These are phyloP conservation scores for Trinectes maculatus DNA, from an alignment of 2,113 vertebrate genomes.

Conservation along the genomic window DNA sequence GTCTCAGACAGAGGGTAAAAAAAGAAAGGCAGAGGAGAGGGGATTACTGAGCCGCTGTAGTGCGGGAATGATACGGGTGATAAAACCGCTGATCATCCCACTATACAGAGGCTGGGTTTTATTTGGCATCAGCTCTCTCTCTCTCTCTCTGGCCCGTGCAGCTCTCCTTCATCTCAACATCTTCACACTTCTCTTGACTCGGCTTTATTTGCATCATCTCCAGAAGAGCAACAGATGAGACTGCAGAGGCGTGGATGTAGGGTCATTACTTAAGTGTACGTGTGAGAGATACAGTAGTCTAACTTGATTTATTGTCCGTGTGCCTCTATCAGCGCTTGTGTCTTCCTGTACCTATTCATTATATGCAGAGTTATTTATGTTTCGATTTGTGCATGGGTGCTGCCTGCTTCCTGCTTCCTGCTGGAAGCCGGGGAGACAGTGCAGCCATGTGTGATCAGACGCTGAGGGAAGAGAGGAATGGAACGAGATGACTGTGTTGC, in stretches of 20 bases:
- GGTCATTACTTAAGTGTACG: constrained; percentile 39
- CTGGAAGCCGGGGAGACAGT: constrained; percentile 1
- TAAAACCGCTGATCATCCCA: constrained; percentile 62
- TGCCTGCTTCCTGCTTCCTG: background rate
- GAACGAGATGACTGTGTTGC: constrained; percentile 18
- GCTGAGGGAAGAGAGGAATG: constrained; percentile 6
- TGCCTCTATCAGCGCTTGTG: background rate
- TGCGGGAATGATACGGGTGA: constrained; percentile 57
- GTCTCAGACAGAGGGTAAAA: constrained; percentile 45
- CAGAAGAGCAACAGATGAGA: constrained; percentile 43
- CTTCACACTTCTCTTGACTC: constrained; percentile 24
- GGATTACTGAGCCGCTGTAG: constrained; percentile 43
- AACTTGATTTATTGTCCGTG: constrained; percentile 16
- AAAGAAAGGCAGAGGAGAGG: constrained; percentile 36
- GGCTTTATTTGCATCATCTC: constrained; percentile 38
- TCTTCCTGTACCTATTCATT: constrained; percentile 17
- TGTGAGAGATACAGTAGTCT: constrained; percentile 12
- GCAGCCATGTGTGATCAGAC: constrained; percentile 31
- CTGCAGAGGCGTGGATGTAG: constrained; percentile 23
- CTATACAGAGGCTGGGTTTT: constrained; percentile 54
- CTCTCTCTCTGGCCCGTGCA: constrained; percentile 6
- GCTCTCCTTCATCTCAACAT: constrained; percentile 13
- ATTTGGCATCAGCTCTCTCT: constrained; percentile 49
- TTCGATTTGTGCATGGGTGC: constrained; percentile 6
- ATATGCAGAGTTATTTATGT: constrained; percentile 11